phyloP scores from a whole-genome alignment of 1,140 invertebrate species.

The Akabosia matsudoensis region DNA sequence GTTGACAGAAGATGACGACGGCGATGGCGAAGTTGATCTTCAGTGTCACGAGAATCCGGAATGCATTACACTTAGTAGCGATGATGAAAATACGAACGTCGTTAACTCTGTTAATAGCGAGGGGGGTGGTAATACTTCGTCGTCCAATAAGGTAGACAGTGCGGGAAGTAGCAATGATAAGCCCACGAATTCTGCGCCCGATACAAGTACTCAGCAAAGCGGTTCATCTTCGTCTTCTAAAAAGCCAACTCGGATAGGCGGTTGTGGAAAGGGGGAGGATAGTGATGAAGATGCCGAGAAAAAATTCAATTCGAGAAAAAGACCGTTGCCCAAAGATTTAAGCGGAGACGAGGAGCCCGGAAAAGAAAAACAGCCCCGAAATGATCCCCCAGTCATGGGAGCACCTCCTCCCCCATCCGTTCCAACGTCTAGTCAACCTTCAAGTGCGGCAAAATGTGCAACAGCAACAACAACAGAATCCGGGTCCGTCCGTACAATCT shows the following conservation, averaged over 20 bases:
- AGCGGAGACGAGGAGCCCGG: slow-evolving; percentile 1
- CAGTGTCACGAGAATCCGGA: neutral
- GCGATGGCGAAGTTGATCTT: neutral
- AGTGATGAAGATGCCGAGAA: slow-evolving; percentile 21
- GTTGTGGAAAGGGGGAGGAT: slow-evolving; percentile 6
- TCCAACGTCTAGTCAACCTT: neutral
- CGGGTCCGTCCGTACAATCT: neutral
- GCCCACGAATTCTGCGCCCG: too few species aligned
- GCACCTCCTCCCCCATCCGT: neutral
- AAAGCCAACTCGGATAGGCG: neutral
- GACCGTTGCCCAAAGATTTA: neutral
- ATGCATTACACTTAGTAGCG: neutral
- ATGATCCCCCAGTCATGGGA: neutral
- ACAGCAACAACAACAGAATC: neutral
- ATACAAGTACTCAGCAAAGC: too few species aligned
- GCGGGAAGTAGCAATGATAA: neutral
- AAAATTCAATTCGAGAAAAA: neutral
- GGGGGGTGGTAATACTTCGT: neutral
- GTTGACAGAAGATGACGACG: neutral
- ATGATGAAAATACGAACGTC: neutral
- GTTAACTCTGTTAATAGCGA: neutral
- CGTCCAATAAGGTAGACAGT: neutral
- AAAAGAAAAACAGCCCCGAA: neutral
- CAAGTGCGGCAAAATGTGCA: neutral
- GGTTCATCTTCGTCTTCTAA: neutral